Conservation (phyloP, 2,113 vertebrate species). For the Tragelaphus buxtoni region DNA sequence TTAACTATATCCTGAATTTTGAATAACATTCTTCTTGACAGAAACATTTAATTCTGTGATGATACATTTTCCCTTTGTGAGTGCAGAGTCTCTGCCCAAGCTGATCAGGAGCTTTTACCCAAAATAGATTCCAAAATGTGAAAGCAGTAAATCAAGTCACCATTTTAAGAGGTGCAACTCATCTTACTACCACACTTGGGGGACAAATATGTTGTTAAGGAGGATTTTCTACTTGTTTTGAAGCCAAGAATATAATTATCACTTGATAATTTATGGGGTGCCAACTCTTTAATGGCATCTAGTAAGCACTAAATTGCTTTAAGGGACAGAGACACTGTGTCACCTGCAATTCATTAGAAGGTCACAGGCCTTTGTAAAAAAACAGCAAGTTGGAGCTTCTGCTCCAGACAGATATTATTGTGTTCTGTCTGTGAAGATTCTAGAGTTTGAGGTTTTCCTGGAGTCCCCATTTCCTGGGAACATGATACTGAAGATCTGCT, state of each 20-base stretch:
- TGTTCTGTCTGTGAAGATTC: not conserved
- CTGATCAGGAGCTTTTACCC: constrained; percentile 56
- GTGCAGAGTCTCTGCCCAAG: constrained; percentile 50
- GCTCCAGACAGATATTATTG: constrained; percentile 36
- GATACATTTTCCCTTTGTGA: constrained; percentile 7
- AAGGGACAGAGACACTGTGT: constrained; percentile 66
- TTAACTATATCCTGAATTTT: constrained; percentile 30
- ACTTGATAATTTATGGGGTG: constrained; percentile 80
- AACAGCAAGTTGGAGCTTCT: constrained; percentile 53
- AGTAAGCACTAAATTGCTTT: constrained; percentile 73
- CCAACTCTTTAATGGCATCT: constrained; percentile 75
- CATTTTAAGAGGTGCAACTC: constrained; percentile 72
- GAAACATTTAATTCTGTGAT: constrained; percentile 55
- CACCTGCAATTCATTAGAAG: constrained; percentile 77
- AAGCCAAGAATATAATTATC: constrained; percentile 81
- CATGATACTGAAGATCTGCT: not conserved
- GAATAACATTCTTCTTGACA: not conserved
- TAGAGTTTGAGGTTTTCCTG: constrained; percentile 33
- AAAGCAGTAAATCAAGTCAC: constrained; percentile 73
- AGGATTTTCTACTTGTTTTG: constrained; percentile 79
- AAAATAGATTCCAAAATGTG: constrained; percentile 73
- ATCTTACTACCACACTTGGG: constrained; percentile 76
- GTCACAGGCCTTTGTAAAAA: constrained; percentile 61
- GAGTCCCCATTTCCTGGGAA: not conserved
- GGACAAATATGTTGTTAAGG: constrained; percentile 76